phyloP scores from a whole-genome alignment of 2,113 vertebrate species.

The Atlantisia rogersi region DNA sequence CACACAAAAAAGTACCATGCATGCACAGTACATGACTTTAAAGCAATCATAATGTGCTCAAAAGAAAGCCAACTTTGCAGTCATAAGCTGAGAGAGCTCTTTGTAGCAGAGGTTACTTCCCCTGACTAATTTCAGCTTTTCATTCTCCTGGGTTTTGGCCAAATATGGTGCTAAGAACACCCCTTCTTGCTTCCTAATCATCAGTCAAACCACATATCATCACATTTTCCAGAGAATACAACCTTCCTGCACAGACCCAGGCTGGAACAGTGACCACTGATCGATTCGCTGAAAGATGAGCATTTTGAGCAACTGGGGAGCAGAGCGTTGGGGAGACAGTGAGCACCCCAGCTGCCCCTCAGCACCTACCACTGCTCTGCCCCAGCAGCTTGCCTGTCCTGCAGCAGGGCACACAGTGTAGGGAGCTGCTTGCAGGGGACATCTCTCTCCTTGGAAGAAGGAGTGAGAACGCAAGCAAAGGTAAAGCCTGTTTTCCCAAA shows the following conservation, averaged over 20 bases:
- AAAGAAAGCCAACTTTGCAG: background rate
- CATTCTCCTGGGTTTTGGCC: background rate
- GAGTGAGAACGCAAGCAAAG: background rate
- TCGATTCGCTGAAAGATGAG: background rate
- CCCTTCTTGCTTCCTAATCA: background rate
- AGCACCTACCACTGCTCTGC: background rate
- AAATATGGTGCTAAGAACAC: background rate
- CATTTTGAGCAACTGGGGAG: background rate
- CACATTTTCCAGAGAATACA: background rate
- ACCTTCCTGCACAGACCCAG: background rate
- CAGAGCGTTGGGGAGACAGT: background rate
- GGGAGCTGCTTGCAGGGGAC: background rate
- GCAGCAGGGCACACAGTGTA: rapidly evolving
- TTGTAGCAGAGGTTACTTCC: background rate
- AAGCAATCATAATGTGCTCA: slow-evolving; percentile 29
- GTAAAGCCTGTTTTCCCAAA: background rate
- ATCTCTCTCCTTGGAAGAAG: background rate
- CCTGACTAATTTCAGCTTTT: background rate
- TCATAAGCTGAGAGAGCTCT: background rate
- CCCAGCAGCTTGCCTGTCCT: background rate
- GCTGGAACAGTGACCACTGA: background rate
- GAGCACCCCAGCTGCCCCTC: background rate
- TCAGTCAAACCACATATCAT: background rate
- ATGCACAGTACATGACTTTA: background rate
- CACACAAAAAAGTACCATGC: background rate